These are phyloP conservation scores for Sinohyriopsis cumingii DNA, from an alignment of 2,888 invertebrate genomes.

Conservation along the genomic window DNA sequence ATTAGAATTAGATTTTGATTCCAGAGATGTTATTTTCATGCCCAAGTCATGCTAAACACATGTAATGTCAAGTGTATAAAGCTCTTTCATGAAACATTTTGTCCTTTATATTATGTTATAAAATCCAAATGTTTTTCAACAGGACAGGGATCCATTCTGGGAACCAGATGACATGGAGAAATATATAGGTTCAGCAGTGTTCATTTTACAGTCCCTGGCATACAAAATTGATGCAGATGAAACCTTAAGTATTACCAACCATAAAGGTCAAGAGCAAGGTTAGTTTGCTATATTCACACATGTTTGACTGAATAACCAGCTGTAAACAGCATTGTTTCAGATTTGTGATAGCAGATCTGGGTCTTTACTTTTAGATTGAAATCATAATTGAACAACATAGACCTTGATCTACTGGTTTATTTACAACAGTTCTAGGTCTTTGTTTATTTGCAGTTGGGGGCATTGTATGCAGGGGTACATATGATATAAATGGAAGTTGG, in stretches of 20 bases:
- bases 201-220: conserved; percentile 66
- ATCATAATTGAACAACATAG: too few relatives aligned
- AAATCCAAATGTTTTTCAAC: conserved; percentile 3
- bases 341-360: too few relatives aligned
- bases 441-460: too few relatives aligned
- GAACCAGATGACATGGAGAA: conserved; percentile 61
- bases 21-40: too few relatives aligned
- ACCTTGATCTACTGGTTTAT: too few relatives aligned
- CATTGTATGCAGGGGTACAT: too few relatives aligned
- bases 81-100: not conserved
- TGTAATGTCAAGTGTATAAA: not conserved
- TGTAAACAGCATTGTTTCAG: too few relatives aligned
- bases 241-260: conserved; percentile 61
- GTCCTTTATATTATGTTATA: not conserved
- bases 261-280: conserved; percentile 63
- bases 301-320: not conserved
- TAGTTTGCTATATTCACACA: not conserved
- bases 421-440: too few relatives aligned
- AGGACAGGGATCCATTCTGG: conserved; percentile 70
- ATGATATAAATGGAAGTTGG: too few relatives aligned
- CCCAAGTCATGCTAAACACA: not conserved
- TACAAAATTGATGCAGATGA: conserved; percentile 64
- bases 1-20: too few relatives aligned
- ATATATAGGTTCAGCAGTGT: conserved; percentile 62
- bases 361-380: too few relatives aligned